Base-by-base conservation (phyloP, 2,113 vertebrate species). In the Nothobranchius kuhntae region DNA sequence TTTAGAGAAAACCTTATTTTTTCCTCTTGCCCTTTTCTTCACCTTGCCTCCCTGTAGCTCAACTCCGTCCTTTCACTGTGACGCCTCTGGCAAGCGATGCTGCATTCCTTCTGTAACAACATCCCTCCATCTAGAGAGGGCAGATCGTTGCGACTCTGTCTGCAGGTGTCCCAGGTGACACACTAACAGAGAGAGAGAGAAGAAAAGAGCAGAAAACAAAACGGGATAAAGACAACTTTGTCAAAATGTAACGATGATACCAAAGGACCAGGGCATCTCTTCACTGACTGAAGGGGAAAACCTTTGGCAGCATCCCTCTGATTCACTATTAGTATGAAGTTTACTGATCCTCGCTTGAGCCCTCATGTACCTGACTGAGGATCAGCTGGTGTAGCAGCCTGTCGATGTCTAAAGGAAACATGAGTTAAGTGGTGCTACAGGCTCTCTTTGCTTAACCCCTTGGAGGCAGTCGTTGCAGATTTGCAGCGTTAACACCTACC, bases 61-160 rank as follows among this genome's bases (percentile, higher is more conserved):
- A 62, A n/a, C 55, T 85, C 61, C 55, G 70, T 81, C 80, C 80
- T 81, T 89, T 81, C 81, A 70, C 74, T 86, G 86, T 82, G 80
- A 86, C 67, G 72, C 85, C 80, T 81, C 84, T 90, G 90, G 89
- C 87, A 90, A 62, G 83, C 61, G 42, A 72, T 15, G 15, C 68
- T 45, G 78, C 89, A 91, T 91, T 91, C 90, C 87, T 81, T 68
- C 11, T 84, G 85, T 81, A 90, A 89, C 85, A 81, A 85, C 89
- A 91, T 87, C 86, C 81, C 84, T 84, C 78, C 74, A 59, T 71
- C 14, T 21, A 78, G 65, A 76, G 35, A 60, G 63, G 65, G 77
- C 75, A 57, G 71, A 77, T 46, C 64, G 70, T 67, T 36, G 52
- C 46, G 78, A 75, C 70, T 74, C 65, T 15, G 66, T 81, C 74